A percentile compares a stretch with the other conserved stretches of the same genome.
Evolutionary conservation across 2,797 vertebrate genomes (phyloP).

Genomic region (Poeciliopsis gracilis): DNA sequence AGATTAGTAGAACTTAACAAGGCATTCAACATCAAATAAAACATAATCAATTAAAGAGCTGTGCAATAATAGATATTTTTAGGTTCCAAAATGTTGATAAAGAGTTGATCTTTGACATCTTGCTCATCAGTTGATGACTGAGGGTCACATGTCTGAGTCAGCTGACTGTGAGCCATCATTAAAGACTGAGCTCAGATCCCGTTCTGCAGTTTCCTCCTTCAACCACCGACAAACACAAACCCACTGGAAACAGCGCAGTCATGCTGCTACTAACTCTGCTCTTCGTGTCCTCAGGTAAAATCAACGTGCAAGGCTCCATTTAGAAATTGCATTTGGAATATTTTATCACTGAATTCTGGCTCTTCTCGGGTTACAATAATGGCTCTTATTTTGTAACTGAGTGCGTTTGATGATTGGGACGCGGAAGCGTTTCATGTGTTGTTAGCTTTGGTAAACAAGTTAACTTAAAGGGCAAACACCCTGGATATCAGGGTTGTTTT

Average conservation of each 20-base stretch:
- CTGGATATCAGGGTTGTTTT: too few species aligned
- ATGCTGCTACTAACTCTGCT: conserved; percentile 79
- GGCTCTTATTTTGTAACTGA: conserved; percentile 24
- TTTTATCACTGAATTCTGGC: fast-evolving
- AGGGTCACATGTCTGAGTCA: conserved; percentile 76
- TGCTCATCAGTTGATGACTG: neutral
- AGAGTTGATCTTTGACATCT: neutral
- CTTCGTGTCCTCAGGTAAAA: conserved; percentile 79
- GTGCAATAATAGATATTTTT: neutral
- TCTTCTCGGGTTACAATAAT: neutral
- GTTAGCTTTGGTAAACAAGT: conserved; percentile 30
- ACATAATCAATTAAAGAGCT: neutral
- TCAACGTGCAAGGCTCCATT: fast-evolving
- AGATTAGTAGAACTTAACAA: neutral
- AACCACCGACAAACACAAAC: fast-evolving
- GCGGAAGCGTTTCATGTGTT: conserved; percentile 50
- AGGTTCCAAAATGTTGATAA: neutral
- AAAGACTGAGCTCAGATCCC: conserved; percentile 29
- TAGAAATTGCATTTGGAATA: neutral
- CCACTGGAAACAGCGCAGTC: conserved; percentile 49
- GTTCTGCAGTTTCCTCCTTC: conserved; percentile 57
- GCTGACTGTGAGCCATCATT: conserved; percentile 71
- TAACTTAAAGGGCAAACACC: neutral
- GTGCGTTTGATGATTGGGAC: conserved; percentile 41
- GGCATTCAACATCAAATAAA: neutral